Conservation (phyloP, 2,888 invertebrate genomes). For the Maniola hyperantus region DNA sequence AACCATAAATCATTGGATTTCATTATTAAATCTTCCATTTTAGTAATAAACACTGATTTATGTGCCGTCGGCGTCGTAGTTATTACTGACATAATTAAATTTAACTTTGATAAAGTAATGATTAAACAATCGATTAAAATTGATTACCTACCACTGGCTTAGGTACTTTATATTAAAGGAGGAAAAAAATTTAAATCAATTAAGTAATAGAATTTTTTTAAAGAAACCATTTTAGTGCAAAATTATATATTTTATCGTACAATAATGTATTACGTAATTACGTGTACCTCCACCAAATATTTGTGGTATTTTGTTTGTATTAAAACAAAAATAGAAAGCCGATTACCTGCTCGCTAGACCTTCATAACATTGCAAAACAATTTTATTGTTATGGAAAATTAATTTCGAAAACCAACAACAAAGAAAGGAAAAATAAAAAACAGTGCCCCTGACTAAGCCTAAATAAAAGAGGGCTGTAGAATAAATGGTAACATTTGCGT, state of each 20-base stretch:
- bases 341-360: conserved; percentile 1
- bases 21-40: conserved; percentile 35
- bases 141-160: neutral
- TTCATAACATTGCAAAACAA: neutral
- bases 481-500: neutral
- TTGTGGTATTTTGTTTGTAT: neutral
- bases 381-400: neutral
- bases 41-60: conserved; percentile 40
- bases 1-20: conserved; percentile 39
- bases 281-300: neutral
- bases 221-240: neutral
- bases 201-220: neutral
- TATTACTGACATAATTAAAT: conserved; percentile 15
- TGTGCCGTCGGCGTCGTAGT: conserved; percentile 20
- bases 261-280: too few relatives aligned
- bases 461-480: conserved; percentile 2
- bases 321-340: conserved; percentile 4
- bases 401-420: conserved; percentile 9
- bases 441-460: neutral
- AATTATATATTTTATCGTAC: too few relatives aligned
- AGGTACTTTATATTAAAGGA: neutral
- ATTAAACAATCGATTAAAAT: conserved; percentile 14
- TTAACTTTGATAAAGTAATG: conserved; percentile 18
- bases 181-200: neutral
- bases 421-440: conserved; percentile 2